A percentile compares a stretch with the other conserved stretches of the same genome.
Evolutionary conservation across 2,113 vertebrate species (phyloP).

Genomic region (Peromyscus californicus): DNA sequence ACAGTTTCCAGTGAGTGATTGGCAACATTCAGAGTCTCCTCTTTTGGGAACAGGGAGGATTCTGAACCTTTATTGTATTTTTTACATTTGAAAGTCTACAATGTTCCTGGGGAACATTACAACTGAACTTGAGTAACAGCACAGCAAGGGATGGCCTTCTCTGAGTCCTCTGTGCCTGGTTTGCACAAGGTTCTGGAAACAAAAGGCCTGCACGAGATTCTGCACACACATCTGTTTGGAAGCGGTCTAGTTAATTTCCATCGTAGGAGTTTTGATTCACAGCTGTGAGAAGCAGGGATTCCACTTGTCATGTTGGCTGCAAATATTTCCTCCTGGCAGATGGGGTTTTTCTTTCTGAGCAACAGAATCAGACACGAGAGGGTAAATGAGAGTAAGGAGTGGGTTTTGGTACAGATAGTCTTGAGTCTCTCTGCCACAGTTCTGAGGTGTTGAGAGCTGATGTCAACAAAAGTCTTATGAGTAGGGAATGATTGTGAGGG

Average conservation of each 20-base stretch:
- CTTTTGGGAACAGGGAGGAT: slow-evolving; percentile 37
- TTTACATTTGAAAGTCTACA: slow-evolving; percentile 19
- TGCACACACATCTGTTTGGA: slow-evolving; percentile 1
- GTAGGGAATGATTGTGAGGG: not conserved
- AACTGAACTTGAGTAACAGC: slow-evolving; percentile 27
- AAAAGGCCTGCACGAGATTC: not conserved
- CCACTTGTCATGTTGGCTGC: slow-evolving; percentile 71
- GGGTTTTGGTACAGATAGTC: too few relatives aligned
- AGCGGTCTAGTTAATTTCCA: slow-evolving; percentile 72
- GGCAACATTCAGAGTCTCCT: slow-evolving; percentile 70
- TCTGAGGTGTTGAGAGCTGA: not conserved
- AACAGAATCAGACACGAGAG: slow-evolving; percentile 45
- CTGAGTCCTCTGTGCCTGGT: not conserved
- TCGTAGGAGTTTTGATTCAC: slow-evolving; percentile 73
- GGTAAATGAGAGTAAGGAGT: not conserved
- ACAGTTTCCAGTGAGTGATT: slow-evolving; percentile 71
- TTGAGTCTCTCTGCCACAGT: not conserved
- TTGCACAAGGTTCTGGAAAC: slow-evolving; percentile 13
- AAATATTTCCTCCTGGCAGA: slow-evolving; percentile 61
- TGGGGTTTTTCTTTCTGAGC: slow-evolving; percentile 60
- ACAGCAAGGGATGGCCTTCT: not conserved
- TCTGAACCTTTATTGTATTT: not conserved
- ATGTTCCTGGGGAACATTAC: slow-evolving; percentile 25
- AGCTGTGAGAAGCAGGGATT: slow-evolving; percentile 78
- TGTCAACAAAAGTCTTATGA: not conserved